A percentile compares a stretch with the other conserved stretches of the same genome.
phyloP scores from a whole-genome alignment of 2,888 invertebrate genomes.

The Pristionchus arcanus region DNA sequence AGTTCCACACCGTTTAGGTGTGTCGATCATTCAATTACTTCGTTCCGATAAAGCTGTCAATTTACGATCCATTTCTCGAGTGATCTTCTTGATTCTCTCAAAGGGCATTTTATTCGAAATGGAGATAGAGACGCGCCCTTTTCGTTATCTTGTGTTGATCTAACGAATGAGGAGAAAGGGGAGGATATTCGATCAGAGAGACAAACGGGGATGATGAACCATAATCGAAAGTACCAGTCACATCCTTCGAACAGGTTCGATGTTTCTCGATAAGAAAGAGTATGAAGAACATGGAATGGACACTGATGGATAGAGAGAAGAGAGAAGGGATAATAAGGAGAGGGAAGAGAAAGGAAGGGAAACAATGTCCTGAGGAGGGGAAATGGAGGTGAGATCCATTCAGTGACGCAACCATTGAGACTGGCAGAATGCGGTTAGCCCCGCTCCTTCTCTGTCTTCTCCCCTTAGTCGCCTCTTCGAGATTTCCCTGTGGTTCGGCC shows the following conservation, averaged over 20 bases:
- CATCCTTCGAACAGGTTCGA: slow-evolving; percentile 31
- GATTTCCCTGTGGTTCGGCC: slow-evolving; percentile 42
- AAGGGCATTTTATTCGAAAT: not conserved
- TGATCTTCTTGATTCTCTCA: not conserved
- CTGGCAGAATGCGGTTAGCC: slow-evolving; percentile 16
- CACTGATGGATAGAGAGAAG: slow-evolving; percentile 22
- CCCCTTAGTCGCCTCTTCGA: not conserved
- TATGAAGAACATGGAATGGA: slow-evolving; percentile 41
- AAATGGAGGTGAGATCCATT: not conserved
- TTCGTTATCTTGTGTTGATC: slow-evolving; percentile 33
- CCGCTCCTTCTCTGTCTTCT: not conserved
- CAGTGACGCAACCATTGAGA: not conserved
- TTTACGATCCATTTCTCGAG: not conserved
- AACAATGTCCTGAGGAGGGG: slow-evolving; percentile 17
- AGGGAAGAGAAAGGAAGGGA: slow-evolving; percentile 9
- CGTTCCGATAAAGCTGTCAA: not conserved
- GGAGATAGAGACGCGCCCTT: slow-evolving; percentile 8
- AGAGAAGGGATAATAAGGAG: not conserved
- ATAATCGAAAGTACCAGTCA: slow-evolving; percentile 49
- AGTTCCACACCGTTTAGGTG: slow-evolving; percentile 3
- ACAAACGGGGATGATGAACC: not conserved
- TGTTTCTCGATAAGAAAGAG: slow-evolving; percentile 34
- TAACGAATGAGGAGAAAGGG: not conserved
- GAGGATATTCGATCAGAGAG: slow-evolving; percentile 42
- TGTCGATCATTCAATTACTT: not conserved